These are phyloP conservation scores for Lota lota DNA, from an alignment of 2,113 vertebrate genomes.

Conservation along the genomic window DNA sequence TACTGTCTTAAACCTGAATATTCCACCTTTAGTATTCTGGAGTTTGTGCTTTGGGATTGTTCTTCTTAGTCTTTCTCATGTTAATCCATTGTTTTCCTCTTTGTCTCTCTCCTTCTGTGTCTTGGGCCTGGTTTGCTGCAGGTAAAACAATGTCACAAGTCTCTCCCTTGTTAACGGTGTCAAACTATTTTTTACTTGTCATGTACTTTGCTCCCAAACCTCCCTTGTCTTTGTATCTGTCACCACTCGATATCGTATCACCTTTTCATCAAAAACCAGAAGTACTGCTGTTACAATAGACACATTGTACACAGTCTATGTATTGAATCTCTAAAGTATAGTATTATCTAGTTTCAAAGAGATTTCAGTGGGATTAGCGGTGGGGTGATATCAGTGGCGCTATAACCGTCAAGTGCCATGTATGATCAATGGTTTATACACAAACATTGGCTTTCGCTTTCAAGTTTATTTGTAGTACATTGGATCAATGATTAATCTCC, in stretches of 20 bases:
- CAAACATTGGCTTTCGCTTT: constrained; percentile 17
- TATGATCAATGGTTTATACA: too few species aligned
- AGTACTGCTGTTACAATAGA: too few species aligned
- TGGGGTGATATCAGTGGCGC: constrained; percentile 7
- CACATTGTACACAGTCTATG: too few species aligned
- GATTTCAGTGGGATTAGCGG: constrained; percentile 29
- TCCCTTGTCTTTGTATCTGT: constrained; percentile 2
- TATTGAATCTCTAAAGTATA: too few species aligned
- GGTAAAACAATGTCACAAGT: constrained; percentile 21
- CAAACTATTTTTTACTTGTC: constrained; percentile 16
- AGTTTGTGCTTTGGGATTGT: too few species aligned
- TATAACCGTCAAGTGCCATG: too few species aligned
- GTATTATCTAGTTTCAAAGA: constrained; percentile 30
- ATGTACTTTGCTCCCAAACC: constrained; percentile 2
- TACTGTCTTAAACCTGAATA: too few species aligned
- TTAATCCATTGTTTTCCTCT: constrained; percentile 6
- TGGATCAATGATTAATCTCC: constrained; percentile 16
- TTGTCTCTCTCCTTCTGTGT: neutral
- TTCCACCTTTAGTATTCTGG: too few species aligned
- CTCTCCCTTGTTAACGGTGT: constrained; percentile 12
- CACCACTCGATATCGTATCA: neutral
- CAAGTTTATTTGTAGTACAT: neutral
- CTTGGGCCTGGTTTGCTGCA: constrained; percentile 4
- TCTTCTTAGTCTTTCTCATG: neutral
- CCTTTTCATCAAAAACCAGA: neutral